Base-by-base conservation (phyloP, 1,140 invertebrate species). In the Patella vulgata region DNA sequence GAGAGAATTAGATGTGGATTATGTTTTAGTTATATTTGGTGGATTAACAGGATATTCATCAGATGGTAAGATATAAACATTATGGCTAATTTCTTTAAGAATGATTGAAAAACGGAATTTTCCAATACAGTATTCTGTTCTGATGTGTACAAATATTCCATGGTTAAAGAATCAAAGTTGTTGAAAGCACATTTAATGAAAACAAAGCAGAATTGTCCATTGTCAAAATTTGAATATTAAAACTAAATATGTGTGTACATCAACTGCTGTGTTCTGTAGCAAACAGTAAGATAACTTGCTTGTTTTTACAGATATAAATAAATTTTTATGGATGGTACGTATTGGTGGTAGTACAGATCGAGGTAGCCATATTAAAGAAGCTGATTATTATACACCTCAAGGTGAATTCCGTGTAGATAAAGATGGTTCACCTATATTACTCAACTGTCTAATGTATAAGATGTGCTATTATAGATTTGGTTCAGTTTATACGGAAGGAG, bases 401-500 rank as follows among this genome's bases (percentile, higher is more conserved):
- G 96, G 96, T 5, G 96, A 98, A 87, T 98, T 98, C 82, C 86
- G 95, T 54, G 92, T 99, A 27, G 97, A 99, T 84, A 88, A 91
- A 1, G 94, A 97, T 84, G 97, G 94, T 9, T 94, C 97, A 0
- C 93, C 94, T 31, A 95, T 92, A 6, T 88, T 99, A 67, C 87
- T 99, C 39, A 99, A 99, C 85, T 98, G 94, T 85, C 88, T 99
- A 31, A 99, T 99, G 97, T 99, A 99, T 84, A 99, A 99, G 87
- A 86, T 99, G 77, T 96, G 94, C 79, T 99, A 99, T 85, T 99
- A 98, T 85, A 88, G 95, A 77, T 99, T 95, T 87, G 96, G 94
- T 66, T 91, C 97, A 8, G 96, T 98, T 79, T 97, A 97, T 81
- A 98, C 96, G 0, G 96, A 98, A 88, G 92, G 92, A 82, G 93